Percentiles rank a stretch among this genome's conserved stretches.
phyloP scores from a whole-genome alignment of 2,888 invertebrate genomes.

The Caenorhabditis doughertyi region DNA sequence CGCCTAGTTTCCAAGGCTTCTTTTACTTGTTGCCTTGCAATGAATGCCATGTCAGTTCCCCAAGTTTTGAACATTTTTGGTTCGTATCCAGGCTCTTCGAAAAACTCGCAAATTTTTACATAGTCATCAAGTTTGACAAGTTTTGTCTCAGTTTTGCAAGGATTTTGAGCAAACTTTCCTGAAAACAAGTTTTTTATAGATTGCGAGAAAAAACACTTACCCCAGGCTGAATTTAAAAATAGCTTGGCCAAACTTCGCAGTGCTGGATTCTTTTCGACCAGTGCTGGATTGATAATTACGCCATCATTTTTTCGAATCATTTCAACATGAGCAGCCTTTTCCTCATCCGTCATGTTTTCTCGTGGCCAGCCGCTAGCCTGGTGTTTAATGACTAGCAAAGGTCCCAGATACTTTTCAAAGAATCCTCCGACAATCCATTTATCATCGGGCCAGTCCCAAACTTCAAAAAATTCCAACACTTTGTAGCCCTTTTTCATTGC shows the following conservation, averaged over 20 bases:
- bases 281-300: background rate
- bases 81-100: background rate
- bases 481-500: background rate
- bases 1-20: background rate
- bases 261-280: background rate
- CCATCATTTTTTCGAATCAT: background rate
- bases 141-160: background rate
- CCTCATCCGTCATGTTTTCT: background rate
- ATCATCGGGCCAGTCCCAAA: background rate
- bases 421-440: background rate
- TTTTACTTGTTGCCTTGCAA: background rate
- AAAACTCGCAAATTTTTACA: background rate
- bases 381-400: background rate
- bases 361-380: slow-evolving; percentile 8
- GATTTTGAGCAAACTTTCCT: slow-evolving; percentile 20
- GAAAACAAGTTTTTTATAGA: too few relatives aligned
- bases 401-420: background rate
- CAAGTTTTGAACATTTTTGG: slow-evolving; percentile 1
- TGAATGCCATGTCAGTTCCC: background rate
- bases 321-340: background rate
- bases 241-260: background rate
- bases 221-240: background rate
- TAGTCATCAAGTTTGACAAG: background rate
- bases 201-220: too few relatives aligned
- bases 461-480: background rate